Base-by-base conservation (phyloP, 2,888 invertebrate species). In the Tachina grossa region DNA sequence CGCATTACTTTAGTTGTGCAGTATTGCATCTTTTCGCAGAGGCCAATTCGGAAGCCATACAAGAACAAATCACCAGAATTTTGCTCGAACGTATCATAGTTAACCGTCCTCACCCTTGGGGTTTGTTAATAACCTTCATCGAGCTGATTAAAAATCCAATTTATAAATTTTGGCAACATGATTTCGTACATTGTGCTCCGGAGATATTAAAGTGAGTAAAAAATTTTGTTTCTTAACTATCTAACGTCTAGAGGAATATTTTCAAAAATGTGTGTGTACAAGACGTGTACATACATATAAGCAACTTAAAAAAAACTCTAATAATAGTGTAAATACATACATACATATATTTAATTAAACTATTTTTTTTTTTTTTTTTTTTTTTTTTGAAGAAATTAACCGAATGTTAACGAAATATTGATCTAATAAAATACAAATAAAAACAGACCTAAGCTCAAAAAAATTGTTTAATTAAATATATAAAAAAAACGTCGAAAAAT, bases 41-140 rank as follows among this genome's bases (percentile, higher is more conserved):
- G 93, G 98, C 99, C 9, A 98, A 99, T 91, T 96, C 97, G 0
- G 98, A 99, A 93, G 98, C 98, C 9, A 98, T 99, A 85, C 99
- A 99, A 92, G 99, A 99, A 93, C 99, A 99, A 93, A 99, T 99
- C 75, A 99, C 98, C 0, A 94, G 99, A 90, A 99, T 99, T 89
- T 94, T 99, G 76, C 94, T 99, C 82, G 99, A 99, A 92, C 94
- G 99, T 88, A 94, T 99, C 83, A 99, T 99, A 88, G 99, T 99
- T 1, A 99, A 99, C 93, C 95, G 99, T 68, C 99, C 99, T 6
- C 99, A 99, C 93, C 99, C 99, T 0, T 99, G 99, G 99, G 99
- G 99, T 14, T 94, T 99, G 63, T 94, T 99, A 51, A 98, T 99
- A 88, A 99, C 99, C 0, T 99, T 99, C 93, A 99, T 99, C 88